Evolutionary conservation across 92 coral and sea anemone genomes (phyloP), one percentile per base, ranked within the genome.

Genomic region (Epizoanthus stellaris): DNA sequence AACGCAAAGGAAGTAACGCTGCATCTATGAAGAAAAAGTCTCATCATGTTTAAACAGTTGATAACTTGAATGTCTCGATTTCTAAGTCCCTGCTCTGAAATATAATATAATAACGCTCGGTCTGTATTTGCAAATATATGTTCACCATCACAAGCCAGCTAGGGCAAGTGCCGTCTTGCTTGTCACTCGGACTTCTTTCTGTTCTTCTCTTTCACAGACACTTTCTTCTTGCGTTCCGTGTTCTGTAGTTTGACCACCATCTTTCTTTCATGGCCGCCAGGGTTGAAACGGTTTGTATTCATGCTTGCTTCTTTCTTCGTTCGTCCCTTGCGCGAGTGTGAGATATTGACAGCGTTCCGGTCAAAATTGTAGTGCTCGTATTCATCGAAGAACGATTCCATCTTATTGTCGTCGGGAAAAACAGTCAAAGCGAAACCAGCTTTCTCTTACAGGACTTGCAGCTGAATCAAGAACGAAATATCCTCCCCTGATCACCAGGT

Each of bases 221-320:
- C 10, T 52, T 52, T 85, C 72, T 82, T 86, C 53, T 95, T 95
- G 61, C 87, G 88, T 79, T 95, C 98, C 5, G 97, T 91, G 86
- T 95, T 95, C 60, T 88, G 79, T 14, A 93, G 66, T 77, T 95
- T 95, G 47, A 91, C 92, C 17, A 89, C 89, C 65, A 95, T 69
- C 90, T 95, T 95, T 56, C 98, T 68, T 73, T 95, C 98, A 59
- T 95, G 97, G 70, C 98, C 98, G 63, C 94, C 98, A 45, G 98
- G 98, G 76, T 89, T 93, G 84, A 92, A 92, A 3, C 97, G 93
- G 85, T 95, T 95, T 42, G 98, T 95, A 86, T 95, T 93, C 90
- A 85, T 60, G 56, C 91, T 87, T 1, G 98, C 94, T 23, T 95
- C 98, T 10, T 90, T 90, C 75, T 95, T 95, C 45, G 95, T 86